phyloP scores from a whole-genome alignment of 2,113 vertebrate genomes.

The Hiodon tergisus region DNA sequence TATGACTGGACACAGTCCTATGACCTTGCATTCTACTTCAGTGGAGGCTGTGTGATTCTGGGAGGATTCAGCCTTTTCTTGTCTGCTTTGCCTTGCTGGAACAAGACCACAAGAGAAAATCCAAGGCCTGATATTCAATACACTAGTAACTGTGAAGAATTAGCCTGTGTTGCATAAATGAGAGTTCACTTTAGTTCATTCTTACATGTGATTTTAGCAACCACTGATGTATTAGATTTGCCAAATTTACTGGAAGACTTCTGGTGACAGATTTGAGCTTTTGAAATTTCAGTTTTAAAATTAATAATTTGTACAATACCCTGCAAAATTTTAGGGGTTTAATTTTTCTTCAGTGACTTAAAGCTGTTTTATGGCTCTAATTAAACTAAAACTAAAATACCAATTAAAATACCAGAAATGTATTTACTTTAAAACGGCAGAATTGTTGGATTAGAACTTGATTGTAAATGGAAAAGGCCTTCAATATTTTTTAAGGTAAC shows the following conservation, averaged over 20 bases:
- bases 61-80: constrained; percentile 68
- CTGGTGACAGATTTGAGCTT: not conserved
- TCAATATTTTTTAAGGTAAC: not conserved
- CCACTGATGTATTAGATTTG: not conserved
- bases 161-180: constrained; percentile 63
- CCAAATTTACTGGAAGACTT: not conserved
- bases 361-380: constrained; percentile 29
- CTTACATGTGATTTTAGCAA: not conserved
- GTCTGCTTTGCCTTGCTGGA: constrained; percentile 60
- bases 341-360: not conserved
- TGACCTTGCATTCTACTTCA: constrained; percentile 75
- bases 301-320: not conserved
- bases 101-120: constrained; percentile 39
- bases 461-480: not conserved
- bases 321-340: not conserved
- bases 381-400: constrained; percentile 20
- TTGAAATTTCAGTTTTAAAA: not conserved
- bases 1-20: constrained; percentile 79
- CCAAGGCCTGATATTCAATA: constrained; percentile 49
- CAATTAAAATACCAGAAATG: not conserved
- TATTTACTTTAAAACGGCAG: constrained; percentile 14
- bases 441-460: not conserved
- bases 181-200: constrained; percentile 8
- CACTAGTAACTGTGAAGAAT: constrained; percentile 58
- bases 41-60: constrained; percentile 70